Conservation (phyloP, 2,113 vertebrate species). For the Pungitius pungitius region DNA sequence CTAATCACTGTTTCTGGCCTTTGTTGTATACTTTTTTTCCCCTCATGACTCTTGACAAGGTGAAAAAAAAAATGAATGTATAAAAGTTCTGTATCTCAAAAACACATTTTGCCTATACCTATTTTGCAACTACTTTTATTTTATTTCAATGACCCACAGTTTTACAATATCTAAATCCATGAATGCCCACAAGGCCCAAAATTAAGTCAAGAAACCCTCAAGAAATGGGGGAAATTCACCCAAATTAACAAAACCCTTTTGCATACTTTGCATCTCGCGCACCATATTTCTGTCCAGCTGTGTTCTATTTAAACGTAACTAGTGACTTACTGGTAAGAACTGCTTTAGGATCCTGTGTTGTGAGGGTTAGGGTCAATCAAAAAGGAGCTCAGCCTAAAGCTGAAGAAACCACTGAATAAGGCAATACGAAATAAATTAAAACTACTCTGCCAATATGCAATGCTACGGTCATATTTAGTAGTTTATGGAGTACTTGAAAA, state of each 20-base stretch:
- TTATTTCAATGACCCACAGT: background rate
- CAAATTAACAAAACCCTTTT: background rate
- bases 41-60: background rate
- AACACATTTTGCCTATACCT: too few relatives aligned
- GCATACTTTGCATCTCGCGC: background rate
- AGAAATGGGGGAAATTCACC: background rate
- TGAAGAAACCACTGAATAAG: background rate
- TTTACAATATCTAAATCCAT: background rate
- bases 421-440: background rate
- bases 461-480: background rate
- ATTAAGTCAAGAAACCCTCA: background rate
- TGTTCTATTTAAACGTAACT: background rate
- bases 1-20: background rate
- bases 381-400: conserved; percentile 7
- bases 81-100: background rate
- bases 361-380: background rate
- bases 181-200: background rate
- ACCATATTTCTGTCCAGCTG: background rate
- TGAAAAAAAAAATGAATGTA: background rate
- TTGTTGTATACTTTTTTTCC: background rate
- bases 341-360: background rate
- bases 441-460: background rate
- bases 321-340: background rate
- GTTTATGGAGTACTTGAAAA: background rate
- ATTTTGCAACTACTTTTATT: background rate